These are phyloP conservation scores for Percopsis transmontana DNA, from an alignment of 2,113 vertebrate species.

Conservation along the genomic window DNA sequence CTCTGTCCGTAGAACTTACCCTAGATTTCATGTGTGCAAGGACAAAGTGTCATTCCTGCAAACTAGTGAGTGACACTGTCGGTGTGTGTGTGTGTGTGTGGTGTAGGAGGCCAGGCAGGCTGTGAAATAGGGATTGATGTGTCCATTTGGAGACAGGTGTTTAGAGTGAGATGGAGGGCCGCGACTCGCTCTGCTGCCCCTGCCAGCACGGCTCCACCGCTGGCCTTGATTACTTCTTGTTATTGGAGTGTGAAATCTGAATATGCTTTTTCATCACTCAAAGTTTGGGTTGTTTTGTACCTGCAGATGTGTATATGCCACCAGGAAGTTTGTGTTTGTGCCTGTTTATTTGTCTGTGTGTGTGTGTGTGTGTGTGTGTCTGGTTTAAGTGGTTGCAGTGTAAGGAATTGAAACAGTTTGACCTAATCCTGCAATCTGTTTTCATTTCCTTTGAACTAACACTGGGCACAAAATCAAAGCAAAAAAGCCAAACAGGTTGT, in stretches of 20 bases:
- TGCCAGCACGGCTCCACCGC: constrained; percentile 45
- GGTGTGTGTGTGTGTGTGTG: constrained; percentile 17
- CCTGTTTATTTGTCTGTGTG: constrained; percentile 37
- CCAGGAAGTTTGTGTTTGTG: constrained; percentile 17
- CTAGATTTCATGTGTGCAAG: constrained; percentile 43
- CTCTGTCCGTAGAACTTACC: constrained; percentile 44
- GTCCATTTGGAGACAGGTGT: constrained; percentile 77
- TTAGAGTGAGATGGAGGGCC: constrained; percentile 65
- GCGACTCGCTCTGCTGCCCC: constrained; percentile 67
- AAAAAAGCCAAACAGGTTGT: too few relatives aligned
- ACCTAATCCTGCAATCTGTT: too few relatives aligned
- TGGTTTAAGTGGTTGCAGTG: neutral
- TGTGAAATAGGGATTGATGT: constrained; percentile 82
- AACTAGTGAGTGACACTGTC: constrained; percentile 8
- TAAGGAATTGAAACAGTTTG: too few relatives aligned
- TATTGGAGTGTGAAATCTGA: constrained; percentile 79
- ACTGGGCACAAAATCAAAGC: too few relatives aligned
- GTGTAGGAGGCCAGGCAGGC: constrained; percentile 65
- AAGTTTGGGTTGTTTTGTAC: constrained; percentile 56
- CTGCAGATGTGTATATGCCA: constrained; percentile 24
- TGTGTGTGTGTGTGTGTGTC: neutral
- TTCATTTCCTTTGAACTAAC: neutral
- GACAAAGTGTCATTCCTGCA: constrained; percentile 29
- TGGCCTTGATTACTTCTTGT: constrained; percentile 76
- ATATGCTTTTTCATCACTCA: constrained; percentile 77